Base-by-base conservation (phyloP, 2,113 vertebrate species). In the Pimephales promelas region DNA sequence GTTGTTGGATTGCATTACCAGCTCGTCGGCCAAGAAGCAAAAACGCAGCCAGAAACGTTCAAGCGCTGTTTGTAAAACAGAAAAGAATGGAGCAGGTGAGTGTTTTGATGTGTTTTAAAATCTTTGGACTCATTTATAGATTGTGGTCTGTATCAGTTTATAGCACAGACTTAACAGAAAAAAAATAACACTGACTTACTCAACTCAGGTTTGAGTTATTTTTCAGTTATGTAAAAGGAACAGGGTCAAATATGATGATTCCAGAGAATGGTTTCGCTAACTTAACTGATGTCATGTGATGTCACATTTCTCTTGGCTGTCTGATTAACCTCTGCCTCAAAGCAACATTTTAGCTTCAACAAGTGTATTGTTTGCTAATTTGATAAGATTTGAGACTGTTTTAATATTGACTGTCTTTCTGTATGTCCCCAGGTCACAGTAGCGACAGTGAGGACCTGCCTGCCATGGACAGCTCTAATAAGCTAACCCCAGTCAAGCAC, bases 361-460 rank as follows among this genome's bases (percentile, higher is more conserved):
- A 3, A 4, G 2, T 20, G 6, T 70, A 5, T 43, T n/a, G 20
- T 45, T 59, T 24, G 31, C 16, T 56, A 54, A 20, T 20, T 36
- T 16, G 18, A 5, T 20, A n/a, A 1, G 22, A 10, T 34, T 70
- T 54, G 26, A 31, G 13, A 77, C 16, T 11, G 70, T 73, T 14
- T n/a, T 43, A 43, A 10, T 59, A 9, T 2, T 28, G 47, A 47
- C n/a, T 0, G 0, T 62, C 70, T 82, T 0, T 68, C 10, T 20
- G 4, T 20, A 10, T 64, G 10, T 45, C 31, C 18, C 31, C 73
- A 99, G 97, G 96, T 75, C 97, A 99, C 92, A 99, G 98, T 90
- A 99, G 97, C 47, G 98, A 99, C 89, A 99, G 97, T 54, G 98
- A 99, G 90, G 98, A 99, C 82, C 94, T 96, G 71, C 88, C 95